These are phyloP conservation scores for Pomacea canaliculata DNA, from an alignment of 2,888 invertebrate species.

Conservation along the genomic window DNA sequence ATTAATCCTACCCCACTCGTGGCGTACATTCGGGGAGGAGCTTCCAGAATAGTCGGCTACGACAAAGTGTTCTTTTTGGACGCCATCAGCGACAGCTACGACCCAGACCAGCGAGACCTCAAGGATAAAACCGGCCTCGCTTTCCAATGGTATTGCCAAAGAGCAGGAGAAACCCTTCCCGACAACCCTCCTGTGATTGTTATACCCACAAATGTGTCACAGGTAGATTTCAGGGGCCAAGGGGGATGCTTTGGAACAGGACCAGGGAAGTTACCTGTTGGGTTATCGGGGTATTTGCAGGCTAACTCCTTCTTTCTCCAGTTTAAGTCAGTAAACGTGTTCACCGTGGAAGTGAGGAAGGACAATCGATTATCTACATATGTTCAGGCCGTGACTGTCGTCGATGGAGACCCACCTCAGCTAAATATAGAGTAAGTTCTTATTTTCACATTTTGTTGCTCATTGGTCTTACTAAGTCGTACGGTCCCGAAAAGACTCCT, in stretches of 20 bases:
- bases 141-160: constrained; percentile 46
- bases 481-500: too few relatives aligned
- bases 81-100: constrained; percentile 40
- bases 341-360: constrained; percentile 39
- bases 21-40: constrained; percentile 42
- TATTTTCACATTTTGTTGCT: background rate
- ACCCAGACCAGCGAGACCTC: constrained; percentile 38
- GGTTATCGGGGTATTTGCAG: constrained; percentile 24
- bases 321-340: constrained; percentile 40
- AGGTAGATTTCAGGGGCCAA: constrained; percentile 27
- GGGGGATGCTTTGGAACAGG: constrained; percentile 49
- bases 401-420: constrained; percentile 44
- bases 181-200: constrained; percentile 18
- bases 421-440: constrained; percentile 42
- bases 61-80: constrained; percentile 37
- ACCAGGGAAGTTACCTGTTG: constrained; percentile 34
- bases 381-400: constrained; percentile 41
- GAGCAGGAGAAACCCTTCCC: constrained; percentile 34
- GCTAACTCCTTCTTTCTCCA: constrained; percentile 37
- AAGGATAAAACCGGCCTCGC: constrained; percentile 32
- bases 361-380: constrained; percentile 30
- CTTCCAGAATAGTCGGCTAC: constrained; percentile 42
- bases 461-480: too few relatives aligned
- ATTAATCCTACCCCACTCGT: constrained; percentile 41
- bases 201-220: constrained; percentile 32